Evolutionary conservation across 2,113 vertebrate genomes (phyloP), one percentile per base, ranked within the genome.

Genomic region (Bambusicola thoracicus): DNA sequence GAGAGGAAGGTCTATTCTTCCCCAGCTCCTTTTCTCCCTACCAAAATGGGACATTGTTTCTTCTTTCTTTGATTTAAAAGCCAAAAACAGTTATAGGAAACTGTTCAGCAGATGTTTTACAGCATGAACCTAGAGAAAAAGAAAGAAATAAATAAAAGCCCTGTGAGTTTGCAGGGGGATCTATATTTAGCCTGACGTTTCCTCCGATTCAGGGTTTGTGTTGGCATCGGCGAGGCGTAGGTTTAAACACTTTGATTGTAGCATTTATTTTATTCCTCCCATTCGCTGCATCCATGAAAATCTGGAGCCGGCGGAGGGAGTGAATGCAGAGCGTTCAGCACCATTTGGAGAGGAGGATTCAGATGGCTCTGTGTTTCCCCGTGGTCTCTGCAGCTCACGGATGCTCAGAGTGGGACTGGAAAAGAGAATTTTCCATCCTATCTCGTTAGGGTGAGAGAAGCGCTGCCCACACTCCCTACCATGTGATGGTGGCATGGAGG

Each of bases 1-100:
- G 94, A 96, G 96, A 98, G 98, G 97, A 98, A 98, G 97, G 94
- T 94, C 96, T 96, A 83, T 96, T 97, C 96, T 97, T 96, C 92
- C 91, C 94, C 49, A 53, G 90, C 94, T 90, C 80, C 92, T 91
- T 95, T 96, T 95, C 92, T 96, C 95, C 89, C 97, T 96, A 84
- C 97, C 97, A 97, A 98, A 97, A 97, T 93, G 96, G 96, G 97
- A 96, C 98, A 98, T 98, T 98, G 98, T 98, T 98, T 97, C 97
- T 97, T 88, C 85, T 77, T 85, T 96, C 98, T 98, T 98, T 98
- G 98, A 98, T 98, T 98, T 97, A 96, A 97, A 97, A 97, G 97
- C 98, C 98, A 98, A 98, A 98, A 98, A 98, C 98, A 97, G 97
- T 97, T 98, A 98, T 98, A 98, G 98, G 98, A 98, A 98, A 98